Percentiles rank a stretch among this genome's conserved stretches.
Conservation (phyloP, 1,140 invertebrate species). For the Stratiolaelaps scimitus region DNA sequence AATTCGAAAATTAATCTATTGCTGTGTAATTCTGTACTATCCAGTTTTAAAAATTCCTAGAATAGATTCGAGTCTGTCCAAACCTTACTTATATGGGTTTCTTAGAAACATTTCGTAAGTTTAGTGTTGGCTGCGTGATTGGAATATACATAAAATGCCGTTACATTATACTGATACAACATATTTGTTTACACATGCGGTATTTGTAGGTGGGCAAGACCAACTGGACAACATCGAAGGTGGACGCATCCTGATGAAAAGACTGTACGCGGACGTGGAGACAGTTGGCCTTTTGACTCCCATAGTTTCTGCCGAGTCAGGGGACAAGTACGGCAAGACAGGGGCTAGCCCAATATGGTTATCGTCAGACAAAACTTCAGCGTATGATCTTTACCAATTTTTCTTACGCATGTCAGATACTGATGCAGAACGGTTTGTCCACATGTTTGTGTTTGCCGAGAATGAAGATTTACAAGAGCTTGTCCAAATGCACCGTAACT, state of each 20-base stretch:
- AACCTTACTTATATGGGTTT: too few species aligned
- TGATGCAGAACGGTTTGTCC: neutral
- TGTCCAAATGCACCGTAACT: neutral
- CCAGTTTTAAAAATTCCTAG: too few species aligned
- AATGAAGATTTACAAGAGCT: conserved; percentile 6
- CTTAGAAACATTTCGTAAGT: too few species aligned
- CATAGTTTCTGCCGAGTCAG: neutral
- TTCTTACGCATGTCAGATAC: neutral
- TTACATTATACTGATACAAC: too few species aligned
- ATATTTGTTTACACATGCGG: too few species aligned
- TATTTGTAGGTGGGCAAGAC: conserved; percentile 11
- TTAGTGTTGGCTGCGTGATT: too few species aligned
- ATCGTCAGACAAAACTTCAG: neutral
- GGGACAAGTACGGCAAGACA: conserved; percentile 12
- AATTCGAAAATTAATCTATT: too few species aligned
- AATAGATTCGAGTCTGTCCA: too few species aligned
- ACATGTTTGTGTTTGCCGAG: neutral
- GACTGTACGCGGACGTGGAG: neutral
- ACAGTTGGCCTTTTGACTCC: neutral
- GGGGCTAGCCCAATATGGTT: neutral
- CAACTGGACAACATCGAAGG: conserved; percentile 22
- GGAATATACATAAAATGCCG: too few species aligned
- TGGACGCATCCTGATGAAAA: neutral
- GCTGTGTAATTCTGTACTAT: too few species aligned
- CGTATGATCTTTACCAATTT: conserved; percentile 19